Conservation (phyloP, 2,888 invertebrate species). For the Hetaerina titia region DNA sequence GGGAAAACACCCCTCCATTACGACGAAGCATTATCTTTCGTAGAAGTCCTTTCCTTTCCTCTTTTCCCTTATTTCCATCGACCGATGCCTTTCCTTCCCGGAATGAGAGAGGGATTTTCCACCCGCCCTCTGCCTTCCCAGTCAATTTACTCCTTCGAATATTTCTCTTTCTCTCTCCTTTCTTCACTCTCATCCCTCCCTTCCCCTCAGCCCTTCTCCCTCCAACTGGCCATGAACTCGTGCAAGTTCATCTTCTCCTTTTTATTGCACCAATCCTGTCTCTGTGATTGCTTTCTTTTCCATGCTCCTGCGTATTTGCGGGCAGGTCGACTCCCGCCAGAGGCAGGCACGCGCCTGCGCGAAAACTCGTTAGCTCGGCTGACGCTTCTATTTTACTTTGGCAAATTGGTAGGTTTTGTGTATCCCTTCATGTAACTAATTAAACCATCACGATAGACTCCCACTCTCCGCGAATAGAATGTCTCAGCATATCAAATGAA, state of each 20-base stretch:
- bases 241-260: not conserved
- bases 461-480: no score
- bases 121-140: not conserved
- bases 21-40: not conserved
- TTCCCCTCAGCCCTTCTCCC: not conserved
- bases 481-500: no score
- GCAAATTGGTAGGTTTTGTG: no score
- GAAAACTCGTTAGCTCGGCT: no score
- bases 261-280: not conserved
- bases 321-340: not conserved
- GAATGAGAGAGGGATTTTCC: not conserved
- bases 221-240: not conserved
- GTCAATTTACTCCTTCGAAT: not conserved
- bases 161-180: not conserved
- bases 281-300: not conserved
- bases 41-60: not conserved
- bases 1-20: not conserved
- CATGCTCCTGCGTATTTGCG: not conserved
- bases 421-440: no score
- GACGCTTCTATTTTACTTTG: no score
- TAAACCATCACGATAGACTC: no score
- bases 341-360: not conserved
- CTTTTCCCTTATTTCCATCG: not conserved
- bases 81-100: not conserved
- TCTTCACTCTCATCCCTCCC: not conserved